Percentiles rank a stretch among this genome's conserved stretches.
phyloP scores from a whole-genome alignment of 2,797 vertebrate genomes.

The Phalanger gymnotis region DNA sequence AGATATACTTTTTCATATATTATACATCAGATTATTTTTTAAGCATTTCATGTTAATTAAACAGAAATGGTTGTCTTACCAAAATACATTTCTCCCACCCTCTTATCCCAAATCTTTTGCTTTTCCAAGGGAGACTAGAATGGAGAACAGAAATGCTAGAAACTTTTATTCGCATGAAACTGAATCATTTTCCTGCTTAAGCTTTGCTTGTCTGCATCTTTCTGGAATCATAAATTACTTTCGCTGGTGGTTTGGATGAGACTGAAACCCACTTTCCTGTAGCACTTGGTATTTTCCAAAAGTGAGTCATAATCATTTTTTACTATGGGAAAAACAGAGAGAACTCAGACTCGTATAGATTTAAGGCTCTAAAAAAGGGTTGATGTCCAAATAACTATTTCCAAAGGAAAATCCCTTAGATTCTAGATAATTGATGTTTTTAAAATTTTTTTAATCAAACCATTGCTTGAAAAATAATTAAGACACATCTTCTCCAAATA shows the following conservation, averaged over 20 bases:
- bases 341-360: not conserved
- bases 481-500: not conserved
- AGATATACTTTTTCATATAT: slow-evolving; percentile 23
- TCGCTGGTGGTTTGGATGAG: slow-evolving; percentile 62
- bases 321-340: slow-evolving; percentile 47
- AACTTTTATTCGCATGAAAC: slow-evolving; percentile 40
- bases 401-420: slow-evolving; percentile 27
- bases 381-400: slow-evolving; percentile 42
- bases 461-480: slow-evolving; percentile 24
- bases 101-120: not conserved
- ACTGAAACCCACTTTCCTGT: slow-evolving; percentile 54
- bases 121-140: slow-evolving; percentile 40
- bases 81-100: not conserved
- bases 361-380: slow-evolving; percentile 3
- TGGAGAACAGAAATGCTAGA: slow-evolving; percentile 14
- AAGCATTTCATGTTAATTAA: slow-evolving; percentile 13
- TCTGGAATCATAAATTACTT: slow-evolving; percentile 58
- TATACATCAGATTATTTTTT: slow-evolving; percentile 22
- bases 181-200: slow-evolving; percentile 61
- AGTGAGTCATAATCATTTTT: slow-evolving; percentile 54
- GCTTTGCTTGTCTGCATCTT: slow-evolving; percentile 30
- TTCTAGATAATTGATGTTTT: slow-evolving; percentile 42
- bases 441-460: not conserved
- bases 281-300: slow-evolving; percentile 46
- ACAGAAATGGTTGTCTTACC: slow-evolving; percentile 4